Base-by-base conservation (phyloP, 2,113 vertebrate genomes). In the Brachionichthys hirsutus region DNA sequence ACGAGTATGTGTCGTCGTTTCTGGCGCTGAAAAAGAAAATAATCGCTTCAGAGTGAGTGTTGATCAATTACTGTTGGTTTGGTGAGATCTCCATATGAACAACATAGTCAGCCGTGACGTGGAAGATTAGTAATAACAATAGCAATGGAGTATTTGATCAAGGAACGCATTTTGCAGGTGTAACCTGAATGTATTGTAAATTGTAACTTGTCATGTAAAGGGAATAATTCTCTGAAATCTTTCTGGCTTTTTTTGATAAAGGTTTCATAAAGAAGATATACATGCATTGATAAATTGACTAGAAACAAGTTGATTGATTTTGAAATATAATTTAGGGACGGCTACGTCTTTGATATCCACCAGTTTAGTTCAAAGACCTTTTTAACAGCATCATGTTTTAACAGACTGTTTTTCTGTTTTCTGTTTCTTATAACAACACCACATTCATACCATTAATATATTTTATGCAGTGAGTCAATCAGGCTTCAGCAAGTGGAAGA, bases 11-110 rank as follows among this genome's bases (percentile, higher is more conserved):
- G 56, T 87, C 94, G 3, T 93, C 95, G 35, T 88, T 99, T 73
- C 88, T 98, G 82, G 91, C 92, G n/a, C 87, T 99, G 71, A 98
- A 99, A 80, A 93, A 97, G 88, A 97, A 95, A 85, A 94, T 98
- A 17, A 88, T 94, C 17, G 92, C 93, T 19, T 92, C 94, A 9
- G 95, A 96, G 97, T 99, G 87, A 98, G 96, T 95, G 84, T 22
- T 20, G 36, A 34, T 3, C 9, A 5, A 3, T 43, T 2, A 0
- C 14, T 11, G 4, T 54, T 34, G 6, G 3, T 34, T 62, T 60
- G 45, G 58, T n/a, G 0, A 58, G 24, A 1, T 2, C 12, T 38
- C 12, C 12, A 38, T 12, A 38, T 12, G 2, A 10, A 38, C 13
- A 15, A 42, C 2, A 42, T 6, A 42, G 5, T 1, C 40, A 15